phyloP scores from a whole-genome alignment of 2,113 vertebrate genomes.

The Heliornis fulica region DNA sequence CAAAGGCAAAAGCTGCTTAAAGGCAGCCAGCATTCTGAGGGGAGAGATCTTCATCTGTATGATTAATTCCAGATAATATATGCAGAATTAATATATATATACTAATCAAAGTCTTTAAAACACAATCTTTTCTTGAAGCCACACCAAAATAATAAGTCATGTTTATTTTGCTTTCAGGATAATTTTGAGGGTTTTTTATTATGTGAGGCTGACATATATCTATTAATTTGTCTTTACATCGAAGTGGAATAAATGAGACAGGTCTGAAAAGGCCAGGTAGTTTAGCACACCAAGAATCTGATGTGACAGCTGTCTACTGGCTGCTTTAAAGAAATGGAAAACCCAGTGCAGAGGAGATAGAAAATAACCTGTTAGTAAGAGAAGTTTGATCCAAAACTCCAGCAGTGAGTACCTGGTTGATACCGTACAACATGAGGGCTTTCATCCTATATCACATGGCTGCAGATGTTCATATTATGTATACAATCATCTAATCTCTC shows the following conservation, averaged over 20 bases:
- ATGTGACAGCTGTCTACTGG: background rate
- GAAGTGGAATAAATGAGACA: background rate
- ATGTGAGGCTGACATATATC: background rate
- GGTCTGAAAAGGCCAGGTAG: background rate
- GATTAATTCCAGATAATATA: conserved; percentile 5
- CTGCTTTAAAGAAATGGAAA: background rate
- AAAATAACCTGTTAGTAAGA: background rate
- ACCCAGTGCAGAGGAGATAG: background rate
- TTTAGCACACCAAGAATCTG: background rate
- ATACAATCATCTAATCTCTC: conserved; percentile 44
- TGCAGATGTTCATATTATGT: conserved; percentile 54
- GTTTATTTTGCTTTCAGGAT: background rate
- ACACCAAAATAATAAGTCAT: background rate
- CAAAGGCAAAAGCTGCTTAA: conserved; percentile 60
- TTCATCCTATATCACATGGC: background rate
- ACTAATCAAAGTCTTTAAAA: background rate
- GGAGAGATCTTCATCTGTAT: background rate
- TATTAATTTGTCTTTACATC: background rate
- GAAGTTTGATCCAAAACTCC: background rate
- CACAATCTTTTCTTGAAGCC: background rate
- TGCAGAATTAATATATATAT: background rate
- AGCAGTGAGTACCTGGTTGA: background rate
- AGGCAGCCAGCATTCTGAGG: background rate
- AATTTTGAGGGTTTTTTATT: background rate
- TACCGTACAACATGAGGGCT: background rate